Conservation (phyloP, 2,797 vertebrate genomes). For the Morus bassanus region DNA sequence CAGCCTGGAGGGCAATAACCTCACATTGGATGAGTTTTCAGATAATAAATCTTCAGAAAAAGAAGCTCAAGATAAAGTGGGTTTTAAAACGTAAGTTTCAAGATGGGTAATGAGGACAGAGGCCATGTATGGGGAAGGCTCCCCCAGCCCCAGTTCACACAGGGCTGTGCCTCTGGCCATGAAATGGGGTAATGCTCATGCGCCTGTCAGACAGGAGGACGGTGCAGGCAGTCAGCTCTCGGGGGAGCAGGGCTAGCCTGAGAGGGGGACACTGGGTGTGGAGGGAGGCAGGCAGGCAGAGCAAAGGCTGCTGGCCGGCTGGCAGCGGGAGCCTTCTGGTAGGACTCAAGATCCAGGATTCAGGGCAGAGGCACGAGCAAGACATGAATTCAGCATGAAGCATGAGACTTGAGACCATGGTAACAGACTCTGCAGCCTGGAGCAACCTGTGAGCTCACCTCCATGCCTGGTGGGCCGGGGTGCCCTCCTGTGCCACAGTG, state of each 20-base stretch:
- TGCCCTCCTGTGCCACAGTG: rapidly evolving
- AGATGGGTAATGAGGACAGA: background rate
- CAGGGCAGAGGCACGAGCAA: background rate
- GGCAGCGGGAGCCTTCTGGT: background rate
- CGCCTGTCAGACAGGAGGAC: rapidly evolving
- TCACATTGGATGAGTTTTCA: background rate
- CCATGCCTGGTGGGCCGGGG: rapidly evolving
- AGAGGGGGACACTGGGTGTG: rapidly evolving
- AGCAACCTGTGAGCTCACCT: rapidly evolving
- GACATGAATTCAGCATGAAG: background rate
- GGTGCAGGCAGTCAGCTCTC: rapidly evolving
- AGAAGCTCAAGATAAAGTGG: background rate
- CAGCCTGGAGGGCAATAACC: background rate
- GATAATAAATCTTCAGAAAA: background rate
- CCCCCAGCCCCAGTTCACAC: background rate
- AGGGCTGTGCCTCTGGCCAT: background rate
- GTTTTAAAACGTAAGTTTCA: background rate
- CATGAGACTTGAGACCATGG: background rate
- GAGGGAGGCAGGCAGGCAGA: background rate
- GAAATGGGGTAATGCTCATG: rapidly evolving
- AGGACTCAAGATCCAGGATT: background rate
- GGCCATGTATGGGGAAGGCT: background rate
- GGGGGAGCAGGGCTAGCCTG: background rate
- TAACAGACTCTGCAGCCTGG: background rate
- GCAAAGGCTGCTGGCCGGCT: background rate